Conservation (phyloP, 35 echinoderm and acorn worm genomes). For the Apostichopus japonicus region DNA sequence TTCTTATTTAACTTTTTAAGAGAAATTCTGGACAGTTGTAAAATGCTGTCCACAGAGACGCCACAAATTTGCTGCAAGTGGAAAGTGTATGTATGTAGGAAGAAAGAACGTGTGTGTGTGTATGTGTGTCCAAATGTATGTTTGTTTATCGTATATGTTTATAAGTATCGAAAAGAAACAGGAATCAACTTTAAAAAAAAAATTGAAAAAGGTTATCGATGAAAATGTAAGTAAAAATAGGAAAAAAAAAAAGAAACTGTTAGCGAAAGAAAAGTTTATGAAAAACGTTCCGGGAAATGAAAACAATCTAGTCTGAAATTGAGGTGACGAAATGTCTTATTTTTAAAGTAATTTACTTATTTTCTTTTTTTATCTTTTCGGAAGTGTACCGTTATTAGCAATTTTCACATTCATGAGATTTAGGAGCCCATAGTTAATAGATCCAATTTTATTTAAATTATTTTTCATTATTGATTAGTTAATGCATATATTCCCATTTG, state of each 20-base stretch:
- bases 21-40: conserved; percentile 8
- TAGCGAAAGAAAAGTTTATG: conserved; percentile 17
- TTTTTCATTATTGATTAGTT: no score
- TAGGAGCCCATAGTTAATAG: no score
- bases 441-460: no score
- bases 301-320: background rate
- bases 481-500: no score
- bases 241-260: background rate
- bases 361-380: background rate
- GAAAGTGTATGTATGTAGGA: conserved; percentile 13
- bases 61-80: conserved; percentile 47
- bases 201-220: background rate
- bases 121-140: background rate
- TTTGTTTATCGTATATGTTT: conserved; percentile 4
- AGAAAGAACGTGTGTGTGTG: background rate
- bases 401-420: no score
- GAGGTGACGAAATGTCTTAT: conserved; percentile 2
- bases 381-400: no score
- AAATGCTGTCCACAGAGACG: conserved; percentile 39
- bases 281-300: conserved; percentile 13
- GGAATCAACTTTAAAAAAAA: background rate
- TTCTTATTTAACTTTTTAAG: conserved; percentile 8
- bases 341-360: background rate
- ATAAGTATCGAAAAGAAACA: background rate
- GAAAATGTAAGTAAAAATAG: background rate